Conservation (phyloP, 2,888 invertebrate genomes). For the Deroplatys truncata region DNA sequence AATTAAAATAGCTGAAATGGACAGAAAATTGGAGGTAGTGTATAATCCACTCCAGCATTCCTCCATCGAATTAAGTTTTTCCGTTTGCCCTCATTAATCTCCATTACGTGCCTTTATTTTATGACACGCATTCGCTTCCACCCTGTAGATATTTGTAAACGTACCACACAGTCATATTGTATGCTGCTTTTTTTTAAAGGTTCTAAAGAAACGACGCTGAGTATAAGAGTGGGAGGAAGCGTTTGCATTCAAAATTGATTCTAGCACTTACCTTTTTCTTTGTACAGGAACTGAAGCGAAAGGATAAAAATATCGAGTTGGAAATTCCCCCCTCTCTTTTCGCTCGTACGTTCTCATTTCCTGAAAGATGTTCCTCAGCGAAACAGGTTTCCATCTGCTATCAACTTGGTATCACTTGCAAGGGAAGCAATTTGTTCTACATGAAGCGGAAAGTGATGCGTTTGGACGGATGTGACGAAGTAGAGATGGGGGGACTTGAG, state of each 20-base stretch:
- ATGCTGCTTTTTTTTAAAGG: background rate
- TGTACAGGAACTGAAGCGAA: background rate
- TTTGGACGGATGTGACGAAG: conserved; percentile 16
- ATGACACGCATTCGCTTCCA: too few relatives aligned
- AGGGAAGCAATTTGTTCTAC: conserved; percentile 7
- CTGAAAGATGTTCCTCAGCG: background rate
- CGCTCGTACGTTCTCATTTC: background rate
- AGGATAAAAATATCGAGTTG: background rate
- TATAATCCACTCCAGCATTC: too few relatives aligned
- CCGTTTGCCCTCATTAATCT: too few relatives aligned
- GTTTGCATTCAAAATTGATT: background rate
- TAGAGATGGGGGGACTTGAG: background rate
- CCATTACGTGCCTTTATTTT: too few relatives aligned
- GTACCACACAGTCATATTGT: background rate
- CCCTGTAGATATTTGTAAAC: background rate
- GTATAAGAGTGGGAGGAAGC: background rate
- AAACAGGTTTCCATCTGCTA: background rate
- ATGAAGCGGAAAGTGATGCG: conserved; percentile 9
- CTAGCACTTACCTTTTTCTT: background rate
- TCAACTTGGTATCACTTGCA: conserved; percentile 6
- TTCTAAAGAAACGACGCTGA: background rate
- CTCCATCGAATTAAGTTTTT: too few relatives aligned
- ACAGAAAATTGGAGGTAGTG: too few relatives aligned
- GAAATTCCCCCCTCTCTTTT: background rate
- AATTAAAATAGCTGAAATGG: too few relatives aligned